phyloP scores from a whole-genome alignment of 2,888 invertebrate genomes.

The Miltochrista miniata region DNA sequence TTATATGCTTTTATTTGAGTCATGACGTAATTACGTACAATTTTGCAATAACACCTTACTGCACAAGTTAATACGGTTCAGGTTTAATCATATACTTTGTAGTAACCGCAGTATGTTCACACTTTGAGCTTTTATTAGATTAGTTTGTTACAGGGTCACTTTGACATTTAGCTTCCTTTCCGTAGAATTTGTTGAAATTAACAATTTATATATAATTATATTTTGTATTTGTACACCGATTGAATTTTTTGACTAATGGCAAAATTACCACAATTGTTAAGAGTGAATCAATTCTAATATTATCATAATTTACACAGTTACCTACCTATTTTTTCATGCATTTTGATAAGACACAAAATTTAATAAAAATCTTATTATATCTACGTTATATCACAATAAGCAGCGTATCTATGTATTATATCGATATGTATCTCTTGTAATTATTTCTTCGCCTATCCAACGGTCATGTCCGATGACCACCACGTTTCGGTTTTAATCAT shows the following conservation, averaged over 20 bases:
- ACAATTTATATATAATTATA: slow-evolving; percentile 27
- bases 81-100: slow-evolving; percentile 31
- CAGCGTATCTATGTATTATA: slow-evolving; percentile 34
- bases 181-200: slow-evolving; percentile 49
- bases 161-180: slow-evolving; percentile 51
- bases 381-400: slow-evolving; percentile 25
- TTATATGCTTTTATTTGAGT: slow-evolving; percentile 41
- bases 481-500: slow-evolving; percentile 50
- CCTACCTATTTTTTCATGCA: slow-evolving; percentile 46
- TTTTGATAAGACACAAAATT: slow-evolving; percentile 49
- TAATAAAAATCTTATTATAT: slow-evolving; percentile 38
- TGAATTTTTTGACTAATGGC: slow-evolving; percentile 78
- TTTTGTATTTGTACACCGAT: slow-evolving; percentile 39
- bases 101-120: slow-evolving; percentile 49
- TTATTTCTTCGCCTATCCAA: slow-evolving; percentile 53
- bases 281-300: slow-evolving; percentile 54
- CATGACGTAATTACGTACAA: slow-evolving; percentile 30
- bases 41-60: slow-evolving; percentile 25
- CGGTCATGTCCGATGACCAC: slow-evolving; percentile 43
- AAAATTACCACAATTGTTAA: slow-evolving; percentile 82
- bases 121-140: slow-evolving; percentile 54
- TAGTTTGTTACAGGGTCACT: slow-evolving; percentile 50
- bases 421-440: slow-evolving; percentile 47
- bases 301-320: slow-evolving; percentile 31
- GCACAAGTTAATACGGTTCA: slow-evolving; percentile 40